Evolutionary conservation across 2,797 vertebrate species (phyloP).

Genomic region (Tauraco hartlaubi): DNA sequence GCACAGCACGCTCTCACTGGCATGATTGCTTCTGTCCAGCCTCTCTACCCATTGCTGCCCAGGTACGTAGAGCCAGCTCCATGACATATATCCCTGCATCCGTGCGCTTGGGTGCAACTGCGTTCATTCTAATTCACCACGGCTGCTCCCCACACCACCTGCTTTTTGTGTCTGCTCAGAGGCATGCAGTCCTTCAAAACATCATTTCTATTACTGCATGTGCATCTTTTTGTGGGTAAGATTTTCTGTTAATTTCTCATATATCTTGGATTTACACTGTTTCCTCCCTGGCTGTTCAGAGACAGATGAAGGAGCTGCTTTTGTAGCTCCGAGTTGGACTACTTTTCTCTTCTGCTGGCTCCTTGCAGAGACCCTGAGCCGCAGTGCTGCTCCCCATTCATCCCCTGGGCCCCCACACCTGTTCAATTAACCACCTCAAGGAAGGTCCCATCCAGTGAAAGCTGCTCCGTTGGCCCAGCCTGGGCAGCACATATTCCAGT

Average conservation of each 20-base stretch:
- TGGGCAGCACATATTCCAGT: neutral
- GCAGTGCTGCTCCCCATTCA: neutral
- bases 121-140: rapidly evolving
- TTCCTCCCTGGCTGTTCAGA: neutral
- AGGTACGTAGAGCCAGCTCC: rapidly evolving
- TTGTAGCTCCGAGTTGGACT: neutral
- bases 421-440: neutral
- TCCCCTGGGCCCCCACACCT: neutral
- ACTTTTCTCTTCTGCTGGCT: neutral
- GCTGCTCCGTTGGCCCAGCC: neutral
- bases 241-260: neutral
- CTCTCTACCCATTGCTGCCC: neutral
- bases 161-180: neutral
- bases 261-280: rapidly evolving
- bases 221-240: neutral
- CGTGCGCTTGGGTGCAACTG: neutral
- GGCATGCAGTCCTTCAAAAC: neutral
- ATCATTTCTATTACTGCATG: neutral
- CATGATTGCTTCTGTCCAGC: neutral
- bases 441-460: neutral
- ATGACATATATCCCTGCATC: rapidly evolving
- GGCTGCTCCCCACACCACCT: rapidly evolving
- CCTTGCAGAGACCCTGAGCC: neutral
- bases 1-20: neutral
- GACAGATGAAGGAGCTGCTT: neutral